Evolutionary conservation across 30 jellyfish, hydroid and myxozoan genomes (phyloP).

Genomic region (Hydractinia echinata): DNA sequence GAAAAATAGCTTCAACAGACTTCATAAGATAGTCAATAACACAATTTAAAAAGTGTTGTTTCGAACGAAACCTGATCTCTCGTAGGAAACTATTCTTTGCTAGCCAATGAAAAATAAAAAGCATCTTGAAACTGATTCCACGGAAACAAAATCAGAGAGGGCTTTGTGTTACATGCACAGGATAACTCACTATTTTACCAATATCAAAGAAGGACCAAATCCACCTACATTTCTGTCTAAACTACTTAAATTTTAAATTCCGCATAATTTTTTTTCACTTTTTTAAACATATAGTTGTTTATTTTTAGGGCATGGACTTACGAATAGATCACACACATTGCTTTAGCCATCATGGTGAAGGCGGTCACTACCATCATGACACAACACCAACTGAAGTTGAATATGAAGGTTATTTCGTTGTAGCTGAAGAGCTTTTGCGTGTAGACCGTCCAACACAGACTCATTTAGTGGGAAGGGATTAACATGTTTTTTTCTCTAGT

Average conservation of each 20-base stretch:
- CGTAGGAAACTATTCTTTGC: too few relatives aligned
- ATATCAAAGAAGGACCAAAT: too few relatives aligned
- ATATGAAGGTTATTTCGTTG: slow-evolving; percentile 70
- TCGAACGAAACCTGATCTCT: too few relatives aligned
- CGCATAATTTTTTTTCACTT: neutral
- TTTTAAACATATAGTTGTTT: neutral
- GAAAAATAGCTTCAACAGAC: too few relatives aligned
- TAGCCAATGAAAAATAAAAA: too few relatives aligned
- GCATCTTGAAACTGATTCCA: too few relatives aligned
- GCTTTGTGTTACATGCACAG: too few relatives aligned
- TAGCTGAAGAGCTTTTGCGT: slow-evolving; percentile 74
- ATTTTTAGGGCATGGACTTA: slow-evolving; percentile 57
- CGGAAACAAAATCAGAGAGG: too few relatives aligned
- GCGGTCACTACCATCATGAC: slow-evolving; percentile 95
- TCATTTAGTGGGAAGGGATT: slow-evolving; percentile 5
- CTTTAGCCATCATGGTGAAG: slow-evolving; percentile 87
- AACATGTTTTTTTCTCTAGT: neutral
- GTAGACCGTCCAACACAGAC: slow-evolving; percentile 54
- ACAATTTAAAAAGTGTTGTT: too few relatives aligned
- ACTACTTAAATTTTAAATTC: neutral
- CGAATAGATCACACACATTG: slow-evolving; percentile 97
- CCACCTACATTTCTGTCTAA: neutral
- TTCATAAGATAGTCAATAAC: too few relatives aligned
- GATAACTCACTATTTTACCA: too few relatives aligned
- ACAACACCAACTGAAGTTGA: slow-evolving; percentile 82